Percentiles rank a stretch among this genome's conserved stretches.
Conservation (phyloP, 1,140 invertebrate genomes). For the Yoshiicerus persimilis region DNA sequence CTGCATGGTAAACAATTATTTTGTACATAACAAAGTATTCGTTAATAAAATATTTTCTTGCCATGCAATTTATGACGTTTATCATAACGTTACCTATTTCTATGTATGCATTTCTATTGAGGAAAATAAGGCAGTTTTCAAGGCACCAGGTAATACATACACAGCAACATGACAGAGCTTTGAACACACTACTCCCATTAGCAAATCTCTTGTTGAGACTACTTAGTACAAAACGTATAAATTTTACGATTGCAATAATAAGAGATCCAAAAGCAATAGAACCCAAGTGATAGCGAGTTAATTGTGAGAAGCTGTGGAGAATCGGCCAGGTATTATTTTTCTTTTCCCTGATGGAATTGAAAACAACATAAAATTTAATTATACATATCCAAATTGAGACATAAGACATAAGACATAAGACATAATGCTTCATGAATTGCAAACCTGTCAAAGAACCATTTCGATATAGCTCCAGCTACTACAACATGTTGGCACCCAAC, state of each 20-base stretch:
- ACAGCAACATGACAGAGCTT: constrained; percentile 62
- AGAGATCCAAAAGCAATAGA: constrained; percentile 75
- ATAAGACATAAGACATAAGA: too few relatives aligned
- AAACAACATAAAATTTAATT: background rate
- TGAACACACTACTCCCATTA: constrained; percentile 48
- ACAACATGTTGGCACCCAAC: constrained; percentile 76
- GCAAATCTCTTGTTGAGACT: constrained; percentile 52
- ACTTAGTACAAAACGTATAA: constrained; percentile 64
- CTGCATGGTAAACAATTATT: constrained; percentile 54
- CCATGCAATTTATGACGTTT: too few relatives aligned
- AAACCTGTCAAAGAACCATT: constrained; percentile 78
- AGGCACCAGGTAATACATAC: constrained; percentile 73
- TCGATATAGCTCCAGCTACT: constrained; percentile 71
- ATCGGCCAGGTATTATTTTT: constrained; percentile 62
- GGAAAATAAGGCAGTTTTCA: constrained; percentile 70
- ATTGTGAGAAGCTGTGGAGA: constrained; percentile 58
- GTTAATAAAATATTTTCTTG: too few relatives aligned
- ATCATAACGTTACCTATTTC: constrained; percentile 64
- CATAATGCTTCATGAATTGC: too few relatives aligned
- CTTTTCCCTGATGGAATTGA: constrained; percentile 63
- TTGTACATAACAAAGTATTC: too few relatives aligned
- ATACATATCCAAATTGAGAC: too few relatives aligned
- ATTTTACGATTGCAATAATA: constrained; percentile 69
- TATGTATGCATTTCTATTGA: constrained; percentile 76
- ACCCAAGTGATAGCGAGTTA: constrained; percentile 72